Percentiles rank a stretch among this genome's conserved stretches.
Conservation (phyloP, 23 tunicate genomes). For the Phallusia fumigata region DNA sequence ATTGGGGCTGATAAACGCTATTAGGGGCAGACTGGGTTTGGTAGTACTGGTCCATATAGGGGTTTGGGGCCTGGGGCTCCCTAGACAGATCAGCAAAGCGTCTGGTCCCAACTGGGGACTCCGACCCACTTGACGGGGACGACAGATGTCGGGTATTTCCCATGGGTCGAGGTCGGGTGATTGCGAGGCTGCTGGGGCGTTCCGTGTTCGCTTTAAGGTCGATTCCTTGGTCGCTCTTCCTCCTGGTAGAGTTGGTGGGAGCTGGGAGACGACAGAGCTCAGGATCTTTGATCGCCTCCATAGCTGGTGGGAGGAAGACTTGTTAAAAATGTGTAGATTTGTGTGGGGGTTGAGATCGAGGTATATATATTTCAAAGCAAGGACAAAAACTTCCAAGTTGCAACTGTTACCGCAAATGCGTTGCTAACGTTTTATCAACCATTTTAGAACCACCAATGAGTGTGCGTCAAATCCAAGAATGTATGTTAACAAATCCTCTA, state of each 20-base stretch:
- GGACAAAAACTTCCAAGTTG: too few relatives aligned
- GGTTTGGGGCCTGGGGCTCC: background rate
- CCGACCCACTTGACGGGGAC: conserved; percentile 55
- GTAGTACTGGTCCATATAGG: background rate
- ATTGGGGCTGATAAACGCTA: background rate
- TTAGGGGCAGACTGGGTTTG: background rate
- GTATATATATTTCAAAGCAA: too few relatives aligned
- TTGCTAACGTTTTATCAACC: too few relatives aligned
- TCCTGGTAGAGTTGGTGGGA: conserved; percentile 46
- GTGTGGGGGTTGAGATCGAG: too few relatives aligned
- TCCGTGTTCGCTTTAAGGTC: conserved; percentile 24
- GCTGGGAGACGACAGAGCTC: conserved; percentile 92
- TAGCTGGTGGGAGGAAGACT: conserved; percentile 28
- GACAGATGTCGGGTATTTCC: conserved; percentile 39
- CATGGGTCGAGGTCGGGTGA: conserved; percentile 76
- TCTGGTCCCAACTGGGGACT: conserved; percentile 44
- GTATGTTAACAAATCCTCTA: too few relatives aligned
- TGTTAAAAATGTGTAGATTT: background rate
- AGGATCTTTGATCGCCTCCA: conserved; percentile 72
- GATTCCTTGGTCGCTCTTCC: conserved; percentile 54
- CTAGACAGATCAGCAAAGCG: conserved; percentile 27
- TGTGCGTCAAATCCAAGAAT: too few relatives aligned
- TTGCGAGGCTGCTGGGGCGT: conserved; percentile 73
- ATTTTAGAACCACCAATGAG: too few relatives aligned
- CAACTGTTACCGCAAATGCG: too few relatives aligned